Conservation (phyloP, 2,113 vertebrate species). For the Chaetura pelagica region DNA sequence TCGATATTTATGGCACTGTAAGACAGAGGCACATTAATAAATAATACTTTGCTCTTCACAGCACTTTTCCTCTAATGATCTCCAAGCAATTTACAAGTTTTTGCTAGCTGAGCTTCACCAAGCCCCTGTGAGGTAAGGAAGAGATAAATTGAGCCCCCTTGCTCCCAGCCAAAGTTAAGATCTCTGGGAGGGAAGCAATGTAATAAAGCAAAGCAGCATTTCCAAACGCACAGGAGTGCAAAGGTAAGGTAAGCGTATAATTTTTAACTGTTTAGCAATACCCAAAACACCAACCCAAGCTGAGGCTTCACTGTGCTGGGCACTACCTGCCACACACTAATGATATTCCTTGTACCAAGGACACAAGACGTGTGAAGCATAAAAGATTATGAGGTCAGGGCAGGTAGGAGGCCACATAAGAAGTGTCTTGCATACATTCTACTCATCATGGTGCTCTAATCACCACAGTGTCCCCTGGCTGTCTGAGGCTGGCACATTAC, state of each 20-base stretch:
- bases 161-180: slow-evolving; percentile 4
- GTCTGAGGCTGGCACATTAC: neutral
- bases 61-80: slow-evolving; percentile 51
- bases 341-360: slow-evolving; percentile 13
- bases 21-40: slow-evolving; percentile 63
- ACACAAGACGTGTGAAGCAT: neutral
- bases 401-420: neutral
- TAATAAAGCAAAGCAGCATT: neutral
- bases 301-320: neutral
- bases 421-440: neutral
- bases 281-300: neutral
- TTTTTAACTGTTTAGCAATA: slow-evolving; percentile 3
- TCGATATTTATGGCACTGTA: slow-evolving; percentile 49
- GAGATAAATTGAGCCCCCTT: slow-evolving; percentile 21
- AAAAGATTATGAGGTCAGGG: neutral
- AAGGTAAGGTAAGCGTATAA: neutral
- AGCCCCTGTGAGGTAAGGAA: slow-evolving; percentile 11
- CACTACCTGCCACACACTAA: neutral
- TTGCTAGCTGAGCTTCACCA: slow-evolving; percentile 38
- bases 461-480: neutral
- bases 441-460: neutral
- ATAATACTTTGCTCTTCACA: slow-evolving; percentile 57
- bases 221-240: neutral
- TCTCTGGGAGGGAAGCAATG: neutral
- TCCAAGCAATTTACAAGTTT: slow-evolving; percentile 58